Evolutionary conservation across 2,113 vertebrate species (phyloP).

Genomic region (Gavialis gangeticus): DNA sequence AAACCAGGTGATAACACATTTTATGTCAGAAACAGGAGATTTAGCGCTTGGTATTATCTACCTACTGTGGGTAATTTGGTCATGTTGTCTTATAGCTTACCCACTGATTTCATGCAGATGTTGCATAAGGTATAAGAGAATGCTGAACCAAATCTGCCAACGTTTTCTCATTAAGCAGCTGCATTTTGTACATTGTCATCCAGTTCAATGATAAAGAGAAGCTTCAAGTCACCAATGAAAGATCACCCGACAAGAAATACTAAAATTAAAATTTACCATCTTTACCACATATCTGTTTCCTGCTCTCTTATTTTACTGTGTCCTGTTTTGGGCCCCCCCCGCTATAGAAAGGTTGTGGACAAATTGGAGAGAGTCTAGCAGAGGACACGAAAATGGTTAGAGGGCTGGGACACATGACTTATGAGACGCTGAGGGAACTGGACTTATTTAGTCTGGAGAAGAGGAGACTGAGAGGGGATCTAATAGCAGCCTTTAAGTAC

Average conservation of each 20-base stretch:
- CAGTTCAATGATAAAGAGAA: neutral
- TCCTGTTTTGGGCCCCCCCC: too few relatives aligned
- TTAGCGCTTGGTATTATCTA: neutral
- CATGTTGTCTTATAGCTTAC: neutral
- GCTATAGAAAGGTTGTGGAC: too few relatives aligned
- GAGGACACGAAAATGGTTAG: too few relatives aligned
- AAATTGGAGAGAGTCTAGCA: too few relatives aligned
- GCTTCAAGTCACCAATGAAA: neutral
- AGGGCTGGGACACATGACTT: too few relatives aligned
- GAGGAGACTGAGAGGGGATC: too few relatives aligned
- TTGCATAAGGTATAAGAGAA: neutral
- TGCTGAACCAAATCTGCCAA: neutral
- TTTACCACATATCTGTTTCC: neutral
- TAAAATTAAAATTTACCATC: neutral
- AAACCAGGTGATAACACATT: neutral
- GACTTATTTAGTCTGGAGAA: too few relatives aligned
- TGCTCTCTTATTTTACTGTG: neutral
- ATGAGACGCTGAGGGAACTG: too few relatives aligned
- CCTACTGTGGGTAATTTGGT: neutral
- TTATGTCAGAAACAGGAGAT: neutral
- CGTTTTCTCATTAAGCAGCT: neutral
- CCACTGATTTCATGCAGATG: neutral
- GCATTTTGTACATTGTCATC: neutral
- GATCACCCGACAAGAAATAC: neutral
- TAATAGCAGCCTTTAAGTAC: too few relatives aligned